These are phyloP conservation scores for Remorina albescens DNA, from an alignment of 2,797 vertebrate species.

Conservation along the genomic window DNA sequence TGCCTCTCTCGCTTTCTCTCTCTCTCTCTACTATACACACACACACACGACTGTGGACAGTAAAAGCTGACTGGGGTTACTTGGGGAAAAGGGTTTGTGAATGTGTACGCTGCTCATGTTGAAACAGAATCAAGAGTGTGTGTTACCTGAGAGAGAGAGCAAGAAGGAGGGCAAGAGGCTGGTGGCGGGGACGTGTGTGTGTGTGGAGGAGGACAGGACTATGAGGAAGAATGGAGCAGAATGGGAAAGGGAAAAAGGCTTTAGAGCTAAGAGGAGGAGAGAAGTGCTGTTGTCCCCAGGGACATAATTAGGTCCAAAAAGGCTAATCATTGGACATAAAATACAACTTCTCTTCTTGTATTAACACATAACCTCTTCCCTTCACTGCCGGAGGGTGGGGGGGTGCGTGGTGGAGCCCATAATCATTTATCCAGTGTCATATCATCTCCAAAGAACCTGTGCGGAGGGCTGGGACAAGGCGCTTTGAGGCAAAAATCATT, in stretches of 20 bases:
- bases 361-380: slow-evolving; percentile 79
- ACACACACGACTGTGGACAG: slow-evolving; percentile 14
- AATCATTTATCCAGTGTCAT: slow-evolving; percentile 84
- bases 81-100: slow-evolving; percentile 25
- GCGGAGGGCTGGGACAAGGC: slow-evolving; percentile 36
- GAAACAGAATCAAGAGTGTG: slow-evolving; percentile 44
- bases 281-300: slow-evolving; percentile 71
- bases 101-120: slow-evolving; percentile 30
- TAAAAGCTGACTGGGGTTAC: slow-evolving; percentile 41
- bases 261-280: slow-evolving; percentile 58
- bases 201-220: slow-evolving; percentile 48
- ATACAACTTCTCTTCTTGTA: slow-evolving; percentile 84
- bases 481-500: slow-evolving; percentile 55
- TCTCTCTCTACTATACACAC: not conserved
- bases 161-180: slow-evolving; percentile 2
- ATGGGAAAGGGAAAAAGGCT: slow-evolving; percentile 7
- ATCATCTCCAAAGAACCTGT: slow-evolving; percentile 57
- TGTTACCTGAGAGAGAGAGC: slow-evolving; percentile 49
- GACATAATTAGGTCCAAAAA: slow-evolving; percentile 90
- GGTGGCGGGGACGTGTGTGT: not conserved
- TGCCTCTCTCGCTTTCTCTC: slow-evolving; percentile 13
- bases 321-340: slow-evolving; percentile 87
- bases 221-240: not conserved
- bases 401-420: slow-evolving; percentile 79
- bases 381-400: slow-evolving; percentile 47